Conservation (phyloP, 2,888 invertebrate genomes). For the Melangyna quadrimaculata region DNA sequence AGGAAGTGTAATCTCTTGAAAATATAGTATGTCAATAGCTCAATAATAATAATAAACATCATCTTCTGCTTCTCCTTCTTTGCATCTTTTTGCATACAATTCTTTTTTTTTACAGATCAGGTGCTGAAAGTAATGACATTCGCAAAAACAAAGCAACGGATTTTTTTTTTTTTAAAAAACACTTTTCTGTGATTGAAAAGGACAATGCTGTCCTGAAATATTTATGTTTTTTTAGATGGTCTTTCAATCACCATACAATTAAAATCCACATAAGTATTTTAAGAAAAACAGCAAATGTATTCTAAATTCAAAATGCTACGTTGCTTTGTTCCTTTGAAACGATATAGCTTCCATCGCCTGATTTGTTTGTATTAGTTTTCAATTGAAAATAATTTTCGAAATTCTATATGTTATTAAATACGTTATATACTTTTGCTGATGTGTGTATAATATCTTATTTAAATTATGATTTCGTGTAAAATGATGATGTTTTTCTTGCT, state of each 20-base stretch:
- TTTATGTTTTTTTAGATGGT: not conserved
- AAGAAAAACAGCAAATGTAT: not conserved
- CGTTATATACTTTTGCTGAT: constrained; percentile 17
- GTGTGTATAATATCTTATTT: not conserved
- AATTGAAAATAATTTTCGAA: constrained; percentile 52
- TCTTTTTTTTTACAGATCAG: not conserved
- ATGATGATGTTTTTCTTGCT: constrained; percentile 43
- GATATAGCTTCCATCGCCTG: not conserved
- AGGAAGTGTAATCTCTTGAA: not conserved
- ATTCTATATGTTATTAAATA: constrained; percentile 7
- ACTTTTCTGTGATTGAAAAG: not conserved
- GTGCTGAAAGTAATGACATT: not conserved
- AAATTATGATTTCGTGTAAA: constrained; percentile 6
- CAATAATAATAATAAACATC: constrained; percentile 23
- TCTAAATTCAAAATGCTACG: not conserved
- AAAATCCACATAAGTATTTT: not conserved
- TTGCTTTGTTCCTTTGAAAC: not conserved
- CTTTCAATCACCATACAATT: not conserved
- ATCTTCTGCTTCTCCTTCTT: constrained; percentile 61
- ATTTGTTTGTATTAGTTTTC: constrained; percentile 51
- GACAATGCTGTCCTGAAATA: not conserved
- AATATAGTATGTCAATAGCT: constrained; percentile 11
- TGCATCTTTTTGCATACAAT: constrained; percentile 50
- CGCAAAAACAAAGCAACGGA: not conserved
- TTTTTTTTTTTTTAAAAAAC: not conserved